Conservation (phyloP, 1,140 invertebrate species). For the Pseudomyrmex flavicornis region DNA sequence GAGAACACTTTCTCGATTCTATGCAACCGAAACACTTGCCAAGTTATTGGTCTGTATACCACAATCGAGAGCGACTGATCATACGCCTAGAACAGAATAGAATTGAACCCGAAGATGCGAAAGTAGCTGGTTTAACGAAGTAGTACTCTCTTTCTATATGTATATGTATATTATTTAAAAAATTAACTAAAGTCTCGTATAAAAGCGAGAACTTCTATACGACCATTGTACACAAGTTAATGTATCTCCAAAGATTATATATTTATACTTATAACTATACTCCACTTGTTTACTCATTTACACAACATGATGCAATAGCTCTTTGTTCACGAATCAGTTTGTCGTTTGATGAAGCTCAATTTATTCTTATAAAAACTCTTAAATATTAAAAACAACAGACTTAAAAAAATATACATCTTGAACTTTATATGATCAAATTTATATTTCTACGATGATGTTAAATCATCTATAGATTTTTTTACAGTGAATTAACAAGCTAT, state of each 20-base stretch:
- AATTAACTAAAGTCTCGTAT: conserved; percentile 77
- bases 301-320: neutral
- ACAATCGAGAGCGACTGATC: conserved; percentile 87
- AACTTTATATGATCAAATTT: neutral
- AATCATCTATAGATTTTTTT: conserved; percentile 9
- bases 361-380: conserved; percentile 21
- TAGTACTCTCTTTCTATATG: conserved; percentile 62
- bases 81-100: conserved; percentile 80
- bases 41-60: conserved; percentile 90
- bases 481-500: neutral
- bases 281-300: neutral
- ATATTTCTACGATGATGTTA: neutral
- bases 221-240: conserved; percentile 55
- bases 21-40: conserved; percentile 92
- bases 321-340: neutral
- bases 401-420: neutral
- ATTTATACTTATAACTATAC: conserved; percentile 52
- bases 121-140: conserved; percentile 78
- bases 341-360: neutral
- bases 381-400: neutral
- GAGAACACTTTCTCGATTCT: conserved; percentile 90
- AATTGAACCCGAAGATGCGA: conserved; percentile 81
- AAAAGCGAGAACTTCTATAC: conserved; percentile 77
- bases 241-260: conserved; percentile 59
- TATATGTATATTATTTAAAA: too few species aligned